Evolutionary conservation across 2,113 vertebrate species (phyloP).

Genomic region (Gambusia holbrooki): DNA sequence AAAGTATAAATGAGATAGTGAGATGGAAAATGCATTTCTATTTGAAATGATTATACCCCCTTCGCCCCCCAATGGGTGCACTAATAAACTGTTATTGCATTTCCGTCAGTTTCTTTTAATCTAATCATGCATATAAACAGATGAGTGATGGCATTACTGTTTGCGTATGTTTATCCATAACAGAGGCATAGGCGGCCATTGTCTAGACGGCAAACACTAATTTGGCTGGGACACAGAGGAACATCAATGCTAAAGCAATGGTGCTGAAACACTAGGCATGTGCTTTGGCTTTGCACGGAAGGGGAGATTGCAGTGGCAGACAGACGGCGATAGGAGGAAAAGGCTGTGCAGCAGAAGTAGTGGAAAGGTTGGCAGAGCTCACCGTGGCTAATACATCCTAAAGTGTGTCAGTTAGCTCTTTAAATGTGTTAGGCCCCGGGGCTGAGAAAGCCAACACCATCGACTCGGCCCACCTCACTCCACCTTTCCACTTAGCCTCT

Average conservation of each 20-base stretch:
- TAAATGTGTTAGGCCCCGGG: constrained; percentile 77
- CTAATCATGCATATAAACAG: constrained; percentile 81
- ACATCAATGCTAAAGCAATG: constrained; percentile 83
- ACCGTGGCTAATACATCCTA: constrained; percentile 76
- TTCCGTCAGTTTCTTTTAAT: constrained; percentile 81
- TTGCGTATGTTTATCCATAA: constrained; percentile 72
- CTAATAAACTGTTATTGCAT: constrained; percentile 83
- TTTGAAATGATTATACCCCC: constrained; percentile 79
- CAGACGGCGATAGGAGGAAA: constrained; percentile 58
- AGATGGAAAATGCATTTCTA: constrained; percentile 76
- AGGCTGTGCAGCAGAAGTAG: constrained; percentile 52
- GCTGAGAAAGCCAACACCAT: constrained; percentile 77
- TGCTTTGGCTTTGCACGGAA: constrained; percentile 40
- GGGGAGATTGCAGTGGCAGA: constrained; percentile 59
- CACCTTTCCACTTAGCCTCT: constrained; percentile 78
- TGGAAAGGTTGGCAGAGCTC: constrained; percentile 68
- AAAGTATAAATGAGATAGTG: constrained; percentile 77
- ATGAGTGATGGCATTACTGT: constrained; percentile 56
- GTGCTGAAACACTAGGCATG: constrained; percentile 71
- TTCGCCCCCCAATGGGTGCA: constrained; percentile 59
- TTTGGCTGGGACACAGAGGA: constrained; percentile 66
- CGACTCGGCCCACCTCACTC: constrained; percentile 67
- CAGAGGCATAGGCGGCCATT: constrained; percentile 70
- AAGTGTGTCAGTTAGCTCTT: constrained; percentile 81
- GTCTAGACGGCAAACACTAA: constrained; percentile 79